phyloP scores from a whole-genome alignment of 2,797 vertebrate genomes.

The Ptychobarbus kaznakovi region DNA sequence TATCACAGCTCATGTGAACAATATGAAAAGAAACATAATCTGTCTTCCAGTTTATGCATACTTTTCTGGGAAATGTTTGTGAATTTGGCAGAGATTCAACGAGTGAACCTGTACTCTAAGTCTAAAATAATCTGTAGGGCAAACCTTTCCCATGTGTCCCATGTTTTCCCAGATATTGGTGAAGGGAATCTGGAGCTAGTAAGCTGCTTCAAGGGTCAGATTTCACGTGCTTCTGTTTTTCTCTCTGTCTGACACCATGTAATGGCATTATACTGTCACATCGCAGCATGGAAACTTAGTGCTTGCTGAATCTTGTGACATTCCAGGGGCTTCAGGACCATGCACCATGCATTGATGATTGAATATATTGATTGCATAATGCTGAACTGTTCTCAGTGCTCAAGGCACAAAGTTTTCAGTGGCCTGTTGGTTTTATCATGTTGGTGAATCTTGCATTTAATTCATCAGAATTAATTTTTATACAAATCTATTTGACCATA shows the following conservation, averaged over 20 bases:
- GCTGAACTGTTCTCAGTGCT: background rate
- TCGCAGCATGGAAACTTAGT: conserved; percentile 1
- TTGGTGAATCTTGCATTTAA: conserved; percentile 1
- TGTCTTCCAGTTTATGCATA: background rate
- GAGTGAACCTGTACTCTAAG: conserved; percentile 54
- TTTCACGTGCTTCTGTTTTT: conserved; percentile 72
- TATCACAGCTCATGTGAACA: background rate
- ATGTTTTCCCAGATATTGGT: conserved; percentile 36
- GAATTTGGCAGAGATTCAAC: conserved; percentile 1
- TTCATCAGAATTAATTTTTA: background rate
- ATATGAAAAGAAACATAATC: background rate
- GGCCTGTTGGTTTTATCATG: conserved; percentile 9
- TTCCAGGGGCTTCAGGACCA: background rate
- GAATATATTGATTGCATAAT: background rate
- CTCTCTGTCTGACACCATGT: conserved; percentile 42
- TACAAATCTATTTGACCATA: background rate
- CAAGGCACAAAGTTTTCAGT: background rate
- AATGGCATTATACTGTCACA: conserved; percentile 28
- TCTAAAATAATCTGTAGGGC: conserved; percentile 26
- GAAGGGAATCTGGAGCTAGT: conserved; percentile 49
- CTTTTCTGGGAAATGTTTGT: background rate
- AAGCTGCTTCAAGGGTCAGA: conserved; percentile 70
- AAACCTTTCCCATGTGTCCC: conserved; percentile 29
- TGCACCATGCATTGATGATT: background rate
- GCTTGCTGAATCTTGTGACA: conserved; percentile 24